Evolutionary conservation across 2,797 vertebrate genomes (phyloP).

Genomic region (Ceryle rudis): DNA sequence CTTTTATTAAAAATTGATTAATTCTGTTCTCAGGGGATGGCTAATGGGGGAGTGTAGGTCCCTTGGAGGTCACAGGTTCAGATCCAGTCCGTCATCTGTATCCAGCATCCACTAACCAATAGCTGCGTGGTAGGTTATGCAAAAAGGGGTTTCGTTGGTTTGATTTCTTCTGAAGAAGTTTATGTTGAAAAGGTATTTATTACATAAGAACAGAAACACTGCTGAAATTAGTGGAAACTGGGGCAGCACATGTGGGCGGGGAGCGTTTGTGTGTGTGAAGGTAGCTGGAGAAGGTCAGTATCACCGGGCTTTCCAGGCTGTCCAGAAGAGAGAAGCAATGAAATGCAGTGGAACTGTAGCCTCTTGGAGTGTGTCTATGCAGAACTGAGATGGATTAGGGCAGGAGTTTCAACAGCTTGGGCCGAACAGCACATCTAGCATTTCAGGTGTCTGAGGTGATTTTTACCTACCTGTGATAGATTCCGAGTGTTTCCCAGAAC

Average conservation of each 20-base stretch:
- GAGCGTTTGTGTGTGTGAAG: neutral
- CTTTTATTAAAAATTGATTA: constrained; percentile 15
- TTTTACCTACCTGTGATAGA: neutral
- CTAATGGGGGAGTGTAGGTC: neutral
- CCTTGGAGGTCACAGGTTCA: neutral
- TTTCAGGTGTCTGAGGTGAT: neutral
- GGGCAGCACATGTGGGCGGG: neutral
- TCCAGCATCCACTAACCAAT: neutral
- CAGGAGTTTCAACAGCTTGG: neutral
- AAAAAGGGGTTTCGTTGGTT: neutral
- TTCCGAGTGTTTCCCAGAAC: neutral
- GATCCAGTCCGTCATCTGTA: neutral
- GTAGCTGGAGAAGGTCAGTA: neutral
- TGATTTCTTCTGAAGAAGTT: neutral
- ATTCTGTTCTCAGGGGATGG: neutral
- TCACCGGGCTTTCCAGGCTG: neutral
- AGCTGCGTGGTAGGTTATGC: neutral
- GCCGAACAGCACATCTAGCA: rapidly evolving
- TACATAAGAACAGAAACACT: neutral
- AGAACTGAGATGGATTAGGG: neutral
- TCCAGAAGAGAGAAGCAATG: neutral
- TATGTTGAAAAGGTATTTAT: neutral
- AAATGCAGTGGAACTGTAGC: neutral
- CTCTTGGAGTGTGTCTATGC: neutral
- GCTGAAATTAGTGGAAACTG: constrained; percentile 31